Evolutionary conservation across 2,888 invertebrate species (phyloP), one percentile per base, ranked within the genome.

Genomic region (Clivina fossor): DNA sequence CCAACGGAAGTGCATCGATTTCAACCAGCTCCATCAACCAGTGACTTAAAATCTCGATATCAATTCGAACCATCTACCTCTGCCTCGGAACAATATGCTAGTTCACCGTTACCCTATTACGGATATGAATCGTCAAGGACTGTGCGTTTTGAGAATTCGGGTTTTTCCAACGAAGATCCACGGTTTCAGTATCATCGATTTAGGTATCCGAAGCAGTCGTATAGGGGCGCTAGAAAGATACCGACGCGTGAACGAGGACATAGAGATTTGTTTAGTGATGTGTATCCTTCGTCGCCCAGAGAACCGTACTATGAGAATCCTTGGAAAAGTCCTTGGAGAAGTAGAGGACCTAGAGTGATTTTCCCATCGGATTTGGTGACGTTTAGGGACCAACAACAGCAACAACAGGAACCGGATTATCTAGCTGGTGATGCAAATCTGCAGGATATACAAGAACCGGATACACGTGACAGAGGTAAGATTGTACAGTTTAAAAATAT

Each of bases 391-490:
- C 65, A 57, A 13, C 66, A 65, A 48, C 69, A 68, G 8, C 65
- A 57, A 13, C 66, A 65, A 48, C 69, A 68, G 8, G 70, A 71
- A 24, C 63, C 67, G 1, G 71, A 71, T 50, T 72, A 69, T 68
- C 61, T 73, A 41, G 67, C 67, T n/a, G 68, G 66, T 11, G 70
- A 70, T 58, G 69, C 59, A 13, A 79, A 77, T 58, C 69, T 85
- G 35, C 86, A 86, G 74, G 86, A 86, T 65, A 73, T 74, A n/a
- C 73, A 67, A 59, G 58, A 56, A 40, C 62, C 66, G 51, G 69
- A 67, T 51, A 80, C 80, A 63, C 77, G 82, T 61, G 85, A 86
- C 65, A 78, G 84, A 78, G 86, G 86, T 85, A 73, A 77, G 82
- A n/a, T n/a, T n/a, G n/a, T n/a, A n/a, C n/a, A n/a, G n/a, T n/a